Evolutionary conservation across 2,888 invertebrate species (phyloP).

Genomic region (Drosophila kambysellisi): DNA sequence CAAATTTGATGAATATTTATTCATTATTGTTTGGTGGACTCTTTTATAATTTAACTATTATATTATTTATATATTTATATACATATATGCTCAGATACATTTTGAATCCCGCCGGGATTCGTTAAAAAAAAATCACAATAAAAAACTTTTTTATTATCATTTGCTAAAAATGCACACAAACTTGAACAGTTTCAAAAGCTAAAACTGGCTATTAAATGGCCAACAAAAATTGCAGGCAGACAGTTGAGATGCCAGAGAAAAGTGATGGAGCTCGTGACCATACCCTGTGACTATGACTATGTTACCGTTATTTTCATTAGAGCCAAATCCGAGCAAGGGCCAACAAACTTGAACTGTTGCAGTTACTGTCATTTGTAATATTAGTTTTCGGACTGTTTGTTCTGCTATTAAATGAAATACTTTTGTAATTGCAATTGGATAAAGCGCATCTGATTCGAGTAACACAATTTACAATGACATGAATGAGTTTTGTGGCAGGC

Average conservation of each 20-base stretch:
- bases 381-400: background rate
- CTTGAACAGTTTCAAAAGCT: background rate
- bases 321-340: background rate
- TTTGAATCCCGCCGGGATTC: background rate
- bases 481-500: constrained; percentile 8
- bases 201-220: background rate
- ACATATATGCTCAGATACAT: background rate
- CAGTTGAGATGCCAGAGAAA: background rate
- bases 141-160: background rate
- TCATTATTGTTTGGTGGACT: background rate
- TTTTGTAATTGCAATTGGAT: constrained; percentile 11
- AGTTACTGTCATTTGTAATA: background rate
- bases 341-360: background rate
- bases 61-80: background rate
- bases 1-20: background rate
- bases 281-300: background rate
- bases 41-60: background rate
- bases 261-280: background rate
- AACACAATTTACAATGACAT: constrained; percentile 1
- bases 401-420: background rate
- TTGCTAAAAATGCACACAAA: background rate
- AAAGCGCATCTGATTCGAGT: background rate
- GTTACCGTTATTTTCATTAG: background rate
- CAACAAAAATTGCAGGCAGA: background rate
- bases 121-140: no score